Evolutionary conservation across 2,888 invertebrate genomes (phyloP), one percentile per base, ranked within the genome.

Genomic region (Choristoneura rosaceana): DNA sequence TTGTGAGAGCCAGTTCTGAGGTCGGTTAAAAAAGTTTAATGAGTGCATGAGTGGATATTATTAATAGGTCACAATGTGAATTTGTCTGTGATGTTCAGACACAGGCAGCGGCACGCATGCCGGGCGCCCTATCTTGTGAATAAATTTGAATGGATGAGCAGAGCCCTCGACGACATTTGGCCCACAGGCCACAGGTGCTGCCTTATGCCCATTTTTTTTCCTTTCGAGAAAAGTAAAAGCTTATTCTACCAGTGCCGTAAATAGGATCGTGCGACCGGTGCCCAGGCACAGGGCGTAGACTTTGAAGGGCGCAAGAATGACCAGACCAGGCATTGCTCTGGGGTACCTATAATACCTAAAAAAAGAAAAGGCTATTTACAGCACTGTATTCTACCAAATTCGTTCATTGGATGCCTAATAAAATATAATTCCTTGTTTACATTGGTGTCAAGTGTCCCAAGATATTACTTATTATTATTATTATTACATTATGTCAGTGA

Each of bases 131-230:
- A 78, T 79, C 87, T 87, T 80, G 81, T 90, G 90, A 90, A 90
- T 90, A 90, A 87, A 90, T 90, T 91, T 89, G 87, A 89, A 90
- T 88, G 82, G 79, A 69, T 82, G 87, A 89, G 79, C 81, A 82
- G 81, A 82, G 78, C 79, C 77, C 79, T 76, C 78, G 78, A 76
- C 81, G 84, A 86, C 86, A 86, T 86, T 84, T 84, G 85, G 82
- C 84, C 82, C 80, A 79, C 78, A 79, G 87, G 84, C 78, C 87
- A 79, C 88, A 89, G 89, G 87, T 89, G 89, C 80, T 75, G 75
- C 74, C 69, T 77, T 75, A 80, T 74, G 78, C 81, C 85, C 85
- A 87, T 52, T 50, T 47, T 17, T 3, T 59, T 59, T n/a, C 47
- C 47, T 14, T 47, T 2, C 15, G 8, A 15, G 1, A 47, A 34